Conservation (phyloP, 2,113 vertebrate genomes). For the Myanophis thanlyinensis region DNA sequence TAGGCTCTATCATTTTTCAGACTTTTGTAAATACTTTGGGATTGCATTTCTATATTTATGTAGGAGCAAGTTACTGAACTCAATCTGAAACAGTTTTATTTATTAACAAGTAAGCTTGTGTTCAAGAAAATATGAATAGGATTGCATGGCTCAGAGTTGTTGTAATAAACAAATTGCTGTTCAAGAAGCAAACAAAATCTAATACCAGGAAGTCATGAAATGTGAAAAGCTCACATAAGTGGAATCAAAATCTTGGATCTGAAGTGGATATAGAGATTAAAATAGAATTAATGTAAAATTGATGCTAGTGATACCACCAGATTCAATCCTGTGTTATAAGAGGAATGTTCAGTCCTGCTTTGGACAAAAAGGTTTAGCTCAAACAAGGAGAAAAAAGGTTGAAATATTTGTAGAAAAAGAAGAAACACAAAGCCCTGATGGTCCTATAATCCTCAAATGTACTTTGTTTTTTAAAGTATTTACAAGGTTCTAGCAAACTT, state of each 20-base stretch:
- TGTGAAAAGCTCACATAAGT: neutral
- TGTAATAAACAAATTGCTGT: neutral
- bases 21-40: neutral
- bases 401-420: neutral
- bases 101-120: neutral
- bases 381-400: neutral
- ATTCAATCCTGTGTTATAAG: neutral
- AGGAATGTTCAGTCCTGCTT: neutral
- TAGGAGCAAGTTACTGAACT: neutral
- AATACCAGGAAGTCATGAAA: neutral
- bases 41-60: neutral
- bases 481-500: neutral
- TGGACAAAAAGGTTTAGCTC: neutral
- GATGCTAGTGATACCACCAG: neutral
- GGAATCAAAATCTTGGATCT: neutral
- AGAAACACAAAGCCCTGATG: neutral
- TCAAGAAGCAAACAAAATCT: neutral
- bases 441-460: neutral
- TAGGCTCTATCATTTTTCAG: neutral
- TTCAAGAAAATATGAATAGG: neutral
- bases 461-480: neutral
- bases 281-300: neutral
- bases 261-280: neutral
- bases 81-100: neutral
- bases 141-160: neutral